These are phyloP conservation scores for Agriopis leucophaearia DNA, from an alignment of 2,888 invertebrate genomes.

Conservation along the genomic window DNA sequence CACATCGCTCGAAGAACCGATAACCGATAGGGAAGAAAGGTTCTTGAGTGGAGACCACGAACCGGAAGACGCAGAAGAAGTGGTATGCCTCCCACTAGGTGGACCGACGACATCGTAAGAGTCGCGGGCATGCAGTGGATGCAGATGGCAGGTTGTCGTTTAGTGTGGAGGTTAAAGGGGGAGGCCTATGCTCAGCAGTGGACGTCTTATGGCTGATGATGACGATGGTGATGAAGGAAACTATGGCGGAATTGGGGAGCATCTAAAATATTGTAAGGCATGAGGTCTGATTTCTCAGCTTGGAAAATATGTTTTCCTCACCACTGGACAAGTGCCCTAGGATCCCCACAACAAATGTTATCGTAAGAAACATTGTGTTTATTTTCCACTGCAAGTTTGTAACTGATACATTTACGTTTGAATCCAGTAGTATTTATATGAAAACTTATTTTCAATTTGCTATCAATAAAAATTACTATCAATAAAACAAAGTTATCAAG, in stretches of 20 bases:
- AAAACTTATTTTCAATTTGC: not conserved
- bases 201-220: too few species aligned
- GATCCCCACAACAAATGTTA: conserved; percentile 7
- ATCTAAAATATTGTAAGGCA: not conserved
- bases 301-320: conserved; percentile 4
- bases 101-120: too few species aligned
- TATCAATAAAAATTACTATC: not conserved
- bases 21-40: too few species aligned
- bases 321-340: conserved; percentile 5
- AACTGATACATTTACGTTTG: conserved; percentile 8
- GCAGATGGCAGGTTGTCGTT: too few species aligned
- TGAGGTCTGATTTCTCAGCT: not conserved
- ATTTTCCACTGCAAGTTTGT: not conserved
- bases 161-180: too few species aligned
- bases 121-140: too few species aligned
- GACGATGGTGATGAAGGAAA: too few species aligned
- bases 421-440: conserved; percentile 10
- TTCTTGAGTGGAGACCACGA: too few species aligned
- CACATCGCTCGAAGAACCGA: too few species aligned
- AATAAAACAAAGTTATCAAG: not conserved
- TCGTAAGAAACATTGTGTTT: conserved; percentile 15
- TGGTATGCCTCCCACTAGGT: too few species aligned
- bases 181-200: too few species aligned
- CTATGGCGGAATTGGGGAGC: not conserved
- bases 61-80: too few species aligned